phyloP scores from a whole-genome alignment of 37 sponge, comb jelly and placozoan species.

The Ianthella basta region DNA sequence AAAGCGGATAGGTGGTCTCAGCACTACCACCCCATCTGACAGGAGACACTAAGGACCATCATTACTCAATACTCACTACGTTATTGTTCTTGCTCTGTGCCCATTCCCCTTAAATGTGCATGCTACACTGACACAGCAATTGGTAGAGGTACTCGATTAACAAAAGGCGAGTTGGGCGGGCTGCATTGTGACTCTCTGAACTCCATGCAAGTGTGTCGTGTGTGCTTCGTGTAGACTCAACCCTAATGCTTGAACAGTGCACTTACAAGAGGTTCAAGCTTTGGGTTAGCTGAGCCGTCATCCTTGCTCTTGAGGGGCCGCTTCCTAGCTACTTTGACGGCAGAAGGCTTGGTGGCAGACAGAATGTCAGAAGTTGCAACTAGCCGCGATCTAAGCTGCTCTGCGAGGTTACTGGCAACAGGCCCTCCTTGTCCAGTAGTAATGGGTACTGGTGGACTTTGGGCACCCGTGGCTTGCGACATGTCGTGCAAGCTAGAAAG shows the following conservation, averaged over 20 bases:
- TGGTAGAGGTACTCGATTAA: too few relatives aligned
- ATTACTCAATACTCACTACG: too few relatives aligned
- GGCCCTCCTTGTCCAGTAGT: background rate
- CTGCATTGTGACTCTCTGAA: too few relatives aligned
- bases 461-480: background rate
- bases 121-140: too few relatives aligned
- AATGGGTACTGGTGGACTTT: background rate
- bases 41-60: too few relatives aligned
- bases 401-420: slow-evolving; percentile 9
- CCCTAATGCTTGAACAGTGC: background rate
- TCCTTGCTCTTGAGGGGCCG: slow-evolving; percentile 18
- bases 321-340: slow-evolving; percentile 36
- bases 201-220: background rate
- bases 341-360: slow-evolving; percentile 34
- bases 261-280: slow-evolving; percentile 61
- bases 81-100: too few relatives aligned
- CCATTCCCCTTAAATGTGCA: too few relatives aligned
- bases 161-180: too few relatives aligned
- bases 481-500: background rate
- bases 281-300: slow-evolving; percentile 13
- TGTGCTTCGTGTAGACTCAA: too few relatives aligned
- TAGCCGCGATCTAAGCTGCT: slow-evolving; percentile 69
- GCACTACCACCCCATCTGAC: too few relatives aligned
- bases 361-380: slow-evolving; percentile 68
- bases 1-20: too few relatives aligned